Evolutionary conservation across 1,140 invertebrate species (phyloP).

Genomic region (Holcopasites calliopsidis): DNA sequence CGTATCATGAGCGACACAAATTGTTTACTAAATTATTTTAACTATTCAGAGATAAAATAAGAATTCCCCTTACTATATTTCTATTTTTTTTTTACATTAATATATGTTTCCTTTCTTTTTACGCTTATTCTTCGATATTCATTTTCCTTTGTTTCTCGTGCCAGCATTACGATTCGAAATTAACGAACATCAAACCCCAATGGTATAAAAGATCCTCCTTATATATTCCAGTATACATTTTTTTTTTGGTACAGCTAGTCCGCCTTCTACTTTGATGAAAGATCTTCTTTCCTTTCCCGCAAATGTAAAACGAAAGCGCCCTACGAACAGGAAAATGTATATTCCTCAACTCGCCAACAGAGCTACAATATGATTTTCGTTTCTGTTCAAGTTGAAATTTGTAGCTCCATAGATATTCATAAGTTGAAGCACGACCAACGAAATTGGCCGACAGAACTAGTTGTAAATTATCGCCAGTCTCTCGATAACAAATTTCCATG

Average conservation of each 20-base stretch:
- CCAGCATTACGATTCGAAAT: background rate
- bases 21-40: background rate
- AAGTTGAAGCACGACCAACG: background rate
- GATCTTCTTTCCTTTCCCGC: background rate
- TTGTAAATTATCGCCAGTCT: slow-evolving; percentile 14
- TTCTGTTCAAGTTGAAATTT: background rate
- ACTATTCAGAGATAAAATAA: background rate
- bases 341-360: background rate
- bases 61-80: background rate
- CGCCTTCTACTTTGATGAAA: background rate
- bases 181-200: background rate
- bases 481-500: slow-evolving; percentile 22
- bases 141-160: background rate
- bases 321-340: background rate
- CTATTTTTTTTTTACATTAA: background rate
- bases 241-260: background rate
- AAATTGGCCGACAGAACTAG: slow-evolving; percentile 1
- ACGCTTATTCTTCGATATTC: background rate
- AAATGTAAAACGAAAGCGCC: background rate
- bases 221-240: too few species aligned
- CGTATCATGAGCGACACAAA: too few species aligned
- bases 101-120: background rate
- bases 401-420: slow-evolving; percentile 5
- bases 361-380: background rate
- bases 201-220: background rate